Base-by-base conservation (phyloP, 1,140 invertebrate genomes). In the Aricia agestis region DNA sequence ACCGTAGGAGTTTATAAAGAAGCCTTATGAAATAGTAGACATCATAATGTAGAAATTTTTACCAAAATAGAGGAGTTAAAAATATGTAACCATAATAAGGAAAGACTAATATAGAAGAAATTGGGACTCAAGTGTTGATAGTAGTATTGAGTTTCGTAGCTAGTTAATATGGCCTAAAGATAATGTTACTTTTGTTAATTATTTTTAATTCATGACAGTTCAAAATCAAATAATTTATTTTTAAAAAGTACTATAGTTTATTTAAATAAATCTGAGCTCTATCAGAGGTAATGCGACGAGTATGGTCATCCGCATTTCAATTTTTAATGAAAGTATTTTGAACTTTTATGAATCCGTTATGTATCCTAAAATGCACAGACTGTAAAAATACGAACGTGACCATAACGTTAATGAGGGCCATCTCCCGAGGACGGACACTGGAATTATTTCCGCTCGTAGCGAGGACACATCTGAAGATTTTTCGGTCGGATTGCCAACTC, bases 1-100 rank as follows among this genome's bases (percentile, higher is more conserved):
- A 89, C 88, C 82, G 86, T 90, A 90, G 87, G 86, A 91, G 89
- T 91, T 91, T 91, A 90, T 86, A 81, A 89, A 91, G 85, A 89
- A 91, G 89, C 89, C 89, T 91, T 91, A 91, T 91, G 79, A 89
- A 79, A 89, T 83, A 77, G 85, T 89, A 78, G 78, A 73, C 74
- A 69, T 74, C 70, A 74, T 72, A 74, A 74, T 69, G 71, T 80
- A 80, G 78, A 71, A 58, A 71, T 74, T 72, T 78, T 74, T 76
- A 74, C 75, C 71, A 77, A 82, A 83, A 78, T 87, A 84, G 82
- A 83, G 76, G 74, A 82, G 74, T 77, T 78, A 78, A 78, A 77
- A 78, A 78, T n/a, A n/a, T 70, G 69, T 68, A 67, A 73, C 72
- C 66, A 66, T 36, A 69, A 66, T 52, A 69, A 66, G 69, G 74